A percentile compares a stretch with the other conserved stretches of the same genome.
Conservation (phyloP, 2,888 invertebrate genomes). For the Aethes cnicana region DNA sequence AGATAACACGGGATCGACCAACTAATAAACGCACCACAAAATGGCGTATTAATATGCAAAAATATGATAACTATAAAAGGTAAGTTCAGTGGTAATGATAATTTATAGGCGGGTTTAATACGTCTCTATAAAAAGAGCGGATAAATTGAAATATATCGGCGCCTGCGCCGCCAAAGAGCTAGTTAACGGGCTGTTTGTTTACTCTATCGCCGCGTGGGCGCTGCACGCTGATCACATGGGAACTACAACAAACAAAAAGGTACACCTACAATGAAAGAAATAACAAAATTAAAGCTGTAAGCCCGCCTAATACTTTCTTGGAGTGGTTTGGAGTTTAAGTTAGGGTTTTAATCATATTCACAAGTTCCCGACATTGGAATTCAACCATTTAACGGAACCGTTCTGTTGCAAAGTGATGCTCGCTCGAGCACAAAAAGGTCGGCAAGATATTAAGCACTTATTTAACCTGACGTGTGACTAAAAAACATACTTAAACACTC, state of each 20-base stretch:
- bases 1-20: slow-evolving; percentile 17
- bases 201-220: slow-evolving; percentile 41
- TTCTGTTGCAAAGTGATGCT: neutral
- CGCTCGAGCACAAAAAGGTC: neutral
- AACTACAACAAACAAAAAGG: neutral
- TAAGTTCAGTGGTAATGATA: slow-evolving; percentile 3
- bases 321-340: too few relatives aligned
- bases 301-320: too few relatives aligned
- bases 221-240: too few relatives aligned
- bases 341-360: too few relatives aligned
- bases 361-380: too few relatives aligned
- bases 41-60: slow-evolving; percentile 14
- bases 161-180: slow-evolving; percentile 45
- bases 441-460: neutral
- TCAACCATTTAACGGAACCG: too few relatives aligned
- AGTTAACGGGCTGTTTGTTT: slow-evolving; percentile 43
- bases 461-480: slow-evolving; percentile 6
- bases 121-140: slow-evolving; percentile 38
- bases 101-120: slow-evolving; percentile 3
- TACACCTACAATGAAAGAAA: neutral
- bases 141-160: slow-evolving; percentile 46
- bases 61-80: slow-evolving; percentile 7
- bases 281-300: too few relatives aligned
- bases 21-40: slow-evolving; percentile 13
- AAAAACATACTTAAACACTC: slow-evolving; percentile 19